A percentile compares a stretch with the other conserved stretches of the same genome.
phyloP scores from a whole-genome alignment of 2,797 vertebrate species.

The Tangara arthus region DNA sequence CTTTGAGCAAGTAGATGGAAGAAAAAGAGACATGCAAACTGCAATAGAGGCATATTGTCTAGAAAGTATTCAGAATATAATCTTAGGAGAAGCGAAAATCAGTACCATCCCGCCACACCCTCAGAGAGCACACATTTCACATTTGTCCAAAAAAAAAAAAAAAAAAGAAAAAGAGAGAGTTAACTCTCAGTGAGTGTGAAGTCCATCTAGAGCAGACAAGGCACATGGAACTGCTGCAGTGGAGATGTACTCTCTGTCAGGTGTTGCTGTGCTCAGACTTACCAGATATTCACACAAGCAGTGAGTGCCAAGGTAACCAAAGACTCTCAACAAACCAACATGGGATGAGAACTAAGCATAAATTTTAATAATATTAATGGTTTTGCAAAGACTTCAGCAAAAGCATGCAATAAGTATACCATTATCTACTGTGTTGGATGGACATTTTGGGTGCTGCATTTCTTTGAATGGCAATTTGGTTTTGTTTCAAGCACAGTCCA shows the following conservation, averaged over 20 bases:
- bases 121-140: neutral
- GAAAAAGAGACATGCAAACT: neutral
- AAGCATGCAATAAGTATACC: neutral
- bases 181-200: neutral
- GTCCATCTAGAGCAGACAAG: neutral
- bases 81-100: neutral
- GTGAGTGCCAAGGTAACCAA: neutral
- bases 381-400: neutral
- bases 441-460: neutral
- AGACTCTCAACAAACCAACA: neutral
- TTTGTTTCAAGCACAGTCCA: neutral
- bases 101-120: neutral
- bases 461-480: neutral
- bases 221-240: neutral
- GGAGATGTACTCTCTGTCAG: neutral
- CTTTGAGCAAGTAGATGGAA: neutral
- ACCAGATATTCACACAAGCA: neutral
- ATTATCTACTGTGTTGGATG: neutral
- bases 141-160: neutral
- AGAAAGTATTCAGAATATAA: neutral
- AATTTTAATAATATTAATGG: neutral
- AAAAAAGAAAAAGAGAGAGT: neutral
- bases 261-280: accelerated
- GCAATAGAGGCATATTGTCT: neutral
- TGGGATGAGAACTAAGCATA: neutral